Base-by-base conservation (phyloP, 1,140 invertebrate species). In the Magallana angulata region DNA sequence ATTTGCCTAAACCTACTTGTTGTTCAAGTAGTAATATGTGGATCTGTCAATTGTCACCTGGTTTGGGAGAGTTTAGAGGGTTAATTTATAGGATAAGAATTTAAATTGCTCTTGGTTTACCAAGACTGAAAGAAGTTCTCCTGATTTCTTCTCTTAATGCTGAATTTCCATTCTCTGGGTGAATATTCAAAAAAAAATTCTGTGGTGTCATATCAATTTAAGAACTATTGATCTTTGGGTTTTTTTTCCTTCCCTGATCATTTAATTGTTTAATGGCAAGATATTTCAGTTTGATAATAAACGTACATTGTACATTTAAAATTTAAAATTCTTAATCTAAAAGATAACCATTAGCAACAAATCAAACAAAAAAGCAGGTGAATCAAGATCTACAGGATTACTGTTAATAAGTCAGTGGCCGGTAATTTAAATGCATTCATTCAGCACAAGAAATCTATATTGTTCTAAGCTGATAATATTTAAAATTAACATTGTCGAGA, bases 241-340 rank as follows among this genome's bases (percentile, higher is more conserved):
- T 48, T 48, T 48, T 48, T 48, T 48, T 48, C 30, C 5, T 71
- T 76, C 36, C 36, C 18, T 76, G 68, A 76, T 76, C 68, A 76
- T 30, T 76, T 14, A 76, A 76, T 76, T 76, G 68, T 76, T 76
- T 12, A 36, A 76, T 76, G 18, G 24, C 68, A 76, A 76, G 68
- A 76, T 76, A 30, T 76, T 76, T 76, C 68, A 76, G 68, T 76
- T 76, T 76, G 68, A 76, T 76, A 76, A 76, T 76, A 76, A 76
- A 76, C 36, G 18, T 76, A 76, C 36, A 76, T 76, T 76, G 68
- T 76, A 76, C 68, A 76, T 76, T 76, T 76, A 76, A 30, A 76
- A 36, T 76, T 76, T 76, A 76, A 76, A 76, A 76, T 30, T 76
- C 68, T 76, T 76, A 76, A 76, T 76, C 68, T 76, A 76, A 76